Base-by-base conservation (phyloP, 2,797 vertebrate genomes). In the Coracias cyanogaster region DNA sequence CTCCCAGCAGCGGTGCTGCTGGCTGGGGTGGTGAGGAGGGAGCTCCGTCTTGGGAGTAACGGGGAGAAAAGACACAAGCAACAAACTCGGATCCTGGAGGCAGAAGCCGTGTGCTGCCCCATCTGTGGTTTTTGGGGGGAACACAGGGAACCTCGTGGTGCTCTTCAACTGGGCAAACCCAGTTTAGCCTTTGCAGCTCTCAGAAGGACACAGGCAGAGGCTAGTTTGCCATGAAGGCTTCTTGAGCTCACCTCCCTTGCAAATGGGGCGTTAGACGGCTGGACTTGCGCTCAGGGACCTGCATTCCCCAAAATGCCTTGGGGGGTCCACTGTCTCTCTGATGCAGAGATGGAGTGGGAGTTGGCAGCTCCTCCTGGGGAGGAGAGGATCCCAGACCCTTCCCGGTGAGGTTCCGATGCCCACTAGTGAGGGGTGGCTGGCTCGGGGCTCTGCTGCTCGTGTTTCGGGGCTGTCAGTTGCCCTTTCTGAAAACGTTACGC, bases 1-100 rank as follows among this genome's bases (percentile, higher is more conserved):
- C 39, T 85, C 57, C 70, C 69, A 31, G 31, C 49, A 39, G 52
- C 1, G 31, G 8, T 43, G 61, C 55, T 46, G 86, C 69, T 65
- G 73, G 45, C n/a, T 10, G 19, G 61, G 43, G 13, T 0, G 0
- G 33, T 2, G 17, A 62, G 67, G 25, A 0, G 2, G 41, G 17
- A 48, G 19, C 14, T 33, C 15, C 69, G 28, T 35, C 67, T 69
- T 3, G 12, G 73, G 45, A 80, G 12, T 64, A 46, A 71, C 0
- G 0, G 1, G 10, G n/a, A 4, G 9, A 9, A 52, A 65, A 65
- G 46, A 13, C 57, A 21, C 29, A 49, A 82, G 37, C 29, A 33
- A 1, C 28, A 29, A 17, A 17, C 41, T 55, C 9, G 5, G 39
- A 16, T 55, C 28, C 35, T 20, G 67, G n/a, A 3, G 29, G 61